phyloP scores from a whole-genome alignment of 2,797 vertebrate species.

The Sternotherus odoratus region DNA sequence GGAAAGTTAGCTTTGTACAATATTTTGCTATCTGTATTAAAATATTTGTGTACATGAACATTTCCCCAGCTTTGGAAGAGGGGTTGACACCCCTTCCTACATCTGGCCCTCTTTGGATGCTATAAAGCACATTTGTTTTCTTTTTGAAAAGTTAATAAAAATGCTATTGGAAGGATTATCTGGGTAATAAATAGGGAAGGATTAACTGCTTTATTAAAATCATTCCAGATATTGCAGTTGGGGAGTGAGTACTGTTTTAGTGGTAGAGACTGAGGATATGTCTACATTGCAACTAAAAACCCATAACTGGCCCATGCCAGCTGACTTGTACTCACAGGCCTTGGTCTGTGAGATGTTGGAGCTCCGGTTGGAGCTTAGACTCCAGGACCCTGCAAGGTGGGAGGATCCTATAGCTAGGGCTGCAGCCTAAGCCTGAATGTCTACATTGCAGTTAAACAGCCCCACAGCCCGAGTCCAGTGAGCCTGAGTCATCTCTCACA shows the following conservation, averaged over 20 bases:
- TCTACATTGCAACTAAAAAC: background rate
- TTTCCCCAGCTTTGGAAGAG: background rate
- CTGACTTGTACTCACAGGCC: no score
- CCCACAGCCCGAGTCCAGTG: no score
- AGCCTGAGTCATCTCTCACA: background rate
- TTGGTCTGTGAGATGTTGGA: background rate
- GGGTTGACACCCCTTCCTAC: background rate
- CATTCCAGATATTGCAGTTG: background rate
- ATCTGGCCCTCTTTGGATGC: background rate
- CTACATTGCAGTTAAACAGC: no score
- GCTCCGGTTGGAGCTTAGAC: no score
- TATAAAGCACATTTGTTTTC: background rate
- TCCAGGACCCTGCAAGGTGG: background rate
- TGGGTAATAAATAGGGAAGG: background rate
- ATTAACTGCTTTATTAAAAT: background rate
- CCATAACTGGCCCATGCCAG: background rate
- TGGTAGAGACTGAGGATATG: background rate
- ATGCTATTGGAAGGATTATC: background rate
- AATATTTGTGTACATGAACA: background rate
- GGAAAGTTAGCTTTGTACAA: background rate
- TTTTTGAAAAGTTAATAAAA: background rate
- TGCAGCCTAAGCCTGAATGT: no score
- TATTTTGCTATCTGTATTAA: background rate
- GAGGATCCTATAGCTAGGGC: no score
- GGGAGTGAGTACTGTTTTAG: background rate